Conservation (phyloP, 23 tunicate species). For the Ascidia mentula region DNA sequence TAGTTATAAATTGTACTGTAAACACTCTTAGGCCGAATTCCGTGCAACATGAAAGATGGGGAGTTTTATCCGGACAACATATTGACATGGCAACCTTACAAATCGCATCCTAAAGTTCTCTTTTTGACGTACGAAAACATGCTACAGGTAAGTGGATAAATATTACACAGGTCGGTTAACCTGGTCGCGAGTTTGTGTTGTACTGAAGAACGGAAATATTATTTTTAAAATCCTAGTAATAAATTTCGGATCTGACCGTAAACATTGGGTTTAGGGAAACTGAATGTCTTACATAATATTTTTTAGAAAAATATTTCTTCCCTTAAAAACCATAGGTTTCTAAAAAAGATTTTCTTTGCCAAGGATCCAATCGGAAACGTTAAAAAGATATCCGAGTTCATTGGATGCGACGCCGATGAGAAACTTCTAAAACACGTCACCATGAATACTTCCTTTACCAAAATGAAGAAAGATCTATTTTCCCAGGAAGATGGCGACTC, state of each 20-base stretch:
- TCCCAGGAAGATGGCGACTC: not conserved
- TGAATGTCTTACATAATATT: too few species aligned
- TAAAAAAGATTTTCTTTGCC: not conserved
- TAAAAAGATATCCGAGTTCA: not conserved
- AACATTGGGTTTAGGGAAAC: too few species aligned
- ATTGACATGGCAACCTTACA: not conserved
- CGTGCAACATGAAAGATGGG: not conserved
- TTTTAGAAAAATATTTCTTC: too few species aligned
- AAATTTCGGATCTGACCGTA: too few species aligned
- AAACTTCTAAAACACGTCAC: not conserved
- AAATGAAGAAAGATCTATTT: not conserved
- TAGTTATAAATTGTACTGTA: too few species aligned
- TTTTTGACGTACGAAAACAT: not conserved
- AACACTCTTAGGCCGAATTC: not conserved
- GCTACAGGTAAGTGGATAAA: not conserved
- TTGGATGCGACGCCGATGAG: not conserved
- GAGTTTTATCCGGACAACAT: conserved; percentile 3
- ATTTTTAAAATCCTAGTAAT: too few species aligned
- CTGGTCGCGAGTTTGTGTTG: too few species aligned
- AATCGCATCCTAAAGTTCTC: not conserved
- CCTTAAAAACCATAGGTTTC: not conserved
- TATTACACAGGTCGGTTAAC: too few species aligned
- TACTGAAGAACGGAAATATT: too few species aligned
- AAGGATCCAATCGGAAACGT: not conserved
- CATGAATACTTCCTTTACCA: not conserved